These are phyloP conservation scores for Ochlodes sylvanus DNA, from an alignment of 2,888 invertebrate species.

Conservation along the genomic window DNA sequence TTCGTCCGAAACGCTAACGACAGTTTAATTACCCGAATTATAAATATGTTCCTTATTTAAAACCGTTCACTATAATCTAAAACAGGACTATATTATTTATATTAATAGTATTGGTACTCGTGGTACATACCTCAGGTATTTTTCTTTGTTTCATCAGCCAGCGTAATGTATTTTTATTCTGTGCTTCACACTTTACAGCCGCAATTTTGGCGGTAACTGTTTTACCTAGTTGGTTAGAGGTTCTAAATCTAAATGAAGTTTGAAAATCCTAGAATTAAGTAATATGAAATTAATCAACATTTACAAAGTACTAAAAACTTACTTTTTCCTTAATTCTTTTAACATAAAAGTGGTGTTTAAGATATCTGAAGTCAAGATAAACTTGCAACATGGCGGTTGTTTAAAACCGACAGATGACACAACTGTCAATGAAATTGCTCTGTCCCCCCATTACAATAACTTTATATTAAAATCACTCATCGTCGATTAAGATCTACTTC, in stretches of 20 bases:
- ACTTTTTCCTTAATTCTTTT: no score
- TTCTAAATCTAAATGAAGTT: no score
- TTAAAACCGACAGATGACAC: constrained; percentile 21
- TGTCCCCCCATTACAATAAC: constrained; percentile 38
- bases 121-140: constrained; percentile 20
- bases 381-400: no score
- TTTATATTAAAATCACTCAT: constrained; percentile 39
- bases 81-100: constrained; percentile 29
- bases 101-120: constrained; percentile 8
- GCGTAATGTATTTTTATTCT: background rate
- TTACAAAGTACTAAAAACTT: no score
- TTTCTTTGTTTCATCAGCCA: constrained; percentile 25
- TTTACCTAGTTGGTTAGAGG: no score
- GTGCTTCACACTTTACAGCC: no score
- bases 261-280: no score
- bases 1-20: constrained; percentile 20
- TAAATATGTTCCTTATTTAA: constrained; percentile 1
- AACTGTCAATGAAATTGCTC: constrained; percentile 14
- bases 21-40: constrained; percentile 8
- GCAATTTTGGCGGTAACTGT: no score
- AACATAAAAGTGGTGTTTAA: no score
- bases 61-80: constrained; percentile 22
- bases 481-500: constrained; percentile 26
- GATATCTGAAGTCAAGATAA: no score
- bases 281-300: no score